phyloP scores from a whole-genome alignment of 2,888 invertebrate species.

The Apodemia mormo region DNA sequence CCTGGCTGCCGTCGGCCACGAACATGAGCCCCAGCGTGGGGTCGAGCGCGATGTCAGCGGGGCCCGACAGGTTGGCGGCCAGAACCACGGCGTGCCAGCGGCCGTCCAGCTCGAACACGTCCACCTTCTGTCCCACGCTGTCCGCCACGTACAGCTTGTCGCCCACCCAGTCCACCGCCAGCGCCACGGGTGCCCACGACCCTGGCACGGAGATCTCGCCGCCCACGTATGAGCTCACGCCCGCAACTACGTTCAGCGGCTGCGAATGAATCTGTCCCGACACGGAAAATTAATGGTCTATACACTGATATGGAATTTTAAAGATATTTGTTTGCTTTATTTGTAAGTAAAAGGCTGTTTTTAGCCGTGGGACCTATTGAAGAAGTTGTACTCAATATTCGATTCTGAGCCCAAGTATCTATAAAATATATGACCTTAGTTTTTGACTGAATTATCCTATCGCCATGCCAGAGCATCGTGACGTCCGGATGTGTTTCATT shows the following conservation, averaged over 20 bases:
- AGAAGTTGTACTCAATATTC: no score
- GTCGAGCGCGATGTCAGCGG: slow-evolving; percentile 95
- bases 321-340: no score
- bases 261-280: slow-evolving; percentile 82
- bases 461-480: no score
- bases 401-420: no score
- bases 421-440: no score
- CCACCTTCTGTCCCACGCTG: slow-evolving; percentile 93
- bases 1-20: slow-evolving; percentile 91
- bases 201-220: slow-evolving; percentile 89
- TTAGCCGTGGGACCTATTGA: no score
- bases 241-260: slow-evolving; percentile 70
- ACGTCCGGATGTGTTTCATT: no score
- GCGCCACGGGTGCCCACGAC: slow-evolving; percentile 93
- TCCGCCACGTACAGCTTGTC: slow-evolving; percentile 98
- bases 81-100: slow-evolving; percentile 94
- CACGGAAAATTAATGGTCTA: no score
- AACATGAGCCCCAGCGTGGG: slow-evolving; percentile 94
- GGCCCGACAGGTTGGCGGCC: slow-evolving; percentile 94
- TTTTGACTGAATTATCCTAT: no score
- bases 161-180: slow-evolving; percentile 98
- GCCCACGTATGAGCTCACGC: slow-evolving; percentile 69
- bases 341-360: no score
- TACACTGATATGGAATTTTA: no score
- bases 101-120: slow-evolving; percentile 94